Base-by-base conservation (phyloP, 1,140 invertebrate genomes). In the Chrysomallon squamiferum region DNA sequence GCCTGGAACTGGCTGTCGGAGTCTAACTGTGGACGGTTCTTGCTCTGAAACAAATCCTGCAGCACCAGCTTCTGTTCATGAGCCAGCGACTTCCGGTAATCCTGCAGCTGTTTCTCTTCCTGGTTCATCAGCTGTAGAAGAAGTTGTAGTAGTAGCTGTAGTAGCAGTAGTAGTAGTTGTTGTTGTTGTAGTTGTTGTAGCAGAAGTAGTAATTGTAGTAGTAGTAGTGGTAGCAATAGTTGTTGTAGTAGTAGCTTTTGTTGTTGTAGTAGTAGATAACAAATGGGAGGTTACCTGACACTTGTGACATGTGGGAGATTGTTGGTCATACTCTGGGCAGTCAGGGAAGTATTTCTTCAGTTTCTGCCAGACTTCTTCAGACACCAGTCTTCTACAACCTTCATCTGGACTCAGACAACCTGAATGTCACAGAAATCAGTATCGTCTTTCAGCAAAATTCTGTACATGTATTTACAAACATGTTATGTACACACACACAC, bases 341-440 rank as follows among this genome's bases (percentile, higher is more conserved):
- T 84, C 76, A 5, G 88, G 88, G 78, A 90, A 90, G 80, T 90
- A 88, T 66, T 85, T 86, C 65, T 80, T 78, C 15, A 90, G 71
- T 62, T 87, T 87, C 15, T 70, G 66, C 89, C 89, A 90, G 1
- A 86, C 87, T 74, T 85, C 83, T 3, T 76, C 64, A 3, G 86
- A 84, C 4, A 90, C 84, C 33, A 88, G 70, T 71, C 85, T 87
- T 41, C 88, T 65, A 65, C 78, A 73, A 29, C 65, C 73, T 30
- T 71, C 65, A 71, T 86, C 80, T 18, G 79, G 71, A 61, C 62
- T 64, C 20, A 88, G 68, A 25, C 80, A 74, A 9, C 75, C 84
- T 85, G 68, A n/a, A 43, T 70, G 71, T 27, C 61, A 65, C 72
- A 56, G 29, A 22, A 27, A 59, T 38, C n/a, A n/a, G n/a, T n/a